Base-by-base conservation (phyloP, 2,888 invertebrate genomes). In the Mechanitis mazaeus region DNA sequence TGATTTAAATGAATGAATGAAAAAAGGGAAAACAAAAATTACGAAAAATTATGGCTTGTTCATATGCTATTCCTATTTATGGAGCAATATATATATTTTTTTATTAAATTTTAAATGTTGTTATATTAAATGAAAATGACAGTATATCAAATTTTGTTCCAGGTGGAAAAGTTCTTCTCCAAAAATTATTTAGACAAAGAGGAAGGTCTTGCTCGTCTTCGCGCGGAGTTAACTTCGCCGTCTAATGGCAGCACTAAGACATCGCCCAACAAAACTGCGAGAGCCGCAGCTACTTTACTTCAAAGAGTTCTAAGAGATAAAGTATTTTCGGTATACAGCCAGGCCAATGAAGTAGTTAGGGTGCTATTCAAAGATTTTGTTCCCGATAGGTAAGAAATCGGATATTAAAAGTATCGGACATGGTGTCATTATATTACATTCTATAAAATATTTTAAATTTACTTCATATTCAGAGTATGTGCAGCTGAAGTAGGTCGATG, bases 131-230 rank as follows among this genome's bases (percentile, higher is more conserved):
- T 42, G 42, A 11, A 5, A 11, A 42, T 42, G 1, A 42, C 9
- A 9, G 1, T 42, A 2, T 9, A 6, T 4, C 7, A 38, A 38
- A 38, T 9, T 63, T n/a, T 28, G 46, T 56, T 67, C 9, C 74
- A 95, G 95, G 95, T 97, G 2, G 97, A 97, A 81, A 95, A 95
- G 76, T 96, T 96, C 81, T 97, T 95, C 83, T 96, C 96, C 4
- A 96, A 97, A 74, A 96, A 95, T 80, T 97, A 95, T 83, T 92
- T 96, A 55, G 96, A 97, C 79, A 96, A 97, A 76, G 97, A 97
- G 78, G 96, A 96, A 75, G 96, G 96, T 0, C 81, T 97, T n/a
- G 92, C 93, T 66, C 91, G 93, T 28, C 83, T 97, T 1, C 78
- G 87, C 0, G 80, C 87, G 0, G 89, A 89, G 61, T 77, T 90